Base-by-base conservation (phyloP, 2,888 invertebrate genomes). In the Napeogenes sylphis region DNA sequence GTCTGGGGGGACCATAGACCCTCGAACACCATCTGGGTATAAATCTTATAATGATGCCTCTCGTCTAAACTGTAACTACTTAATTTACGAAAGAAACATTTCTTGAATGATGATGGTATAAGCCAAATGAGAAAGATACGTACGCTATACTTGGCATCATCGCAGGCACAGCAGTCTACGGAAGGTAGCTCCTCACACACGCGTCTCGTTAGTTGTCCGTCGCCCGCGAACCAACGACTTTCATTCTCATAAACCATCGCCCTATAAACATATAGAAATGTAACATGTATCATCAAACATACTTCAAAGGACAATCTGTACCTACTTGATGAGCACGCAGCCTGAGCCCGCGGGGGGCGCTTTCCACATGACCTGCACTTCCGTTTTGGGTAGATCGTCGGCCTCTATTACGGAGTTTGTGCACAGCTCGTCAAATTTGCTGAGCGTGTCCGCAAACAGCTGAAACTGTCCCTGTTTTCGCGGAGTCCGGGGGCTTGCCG, bases 1-100 rank as follows among this genome's bases (percentile, higher is more conserved):
- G 98, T 98, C 77, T 95, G 94, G 71, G 96, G 93, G 0, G 98
- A 98, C 99, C 99, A 99, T 61, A 98, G 92, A 0, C 99, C 99
- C 85, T 98, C 95, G 80, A 96, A 99, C 82, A 92, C 93, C 81
- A 95, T 87, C 95, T 95, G 64, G 12, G 30, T 0, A 30, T 3
- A 30, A 21, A 30, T 30, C 10, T 4, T 8, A 8, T 30, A 30
- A 30, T 51, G 6, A 51, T 30, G 30, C 2, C 8, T 30, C 4
- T 51, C 3, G 30, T 47, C 21, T 30, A 8, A 30, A 2, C 30
- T 12, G 0, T 51, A 30, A 30, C 6, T 2, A 10, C 6, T 2
- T 42, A 42, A 42, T 42, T 0, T 0, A 42, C 12, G 10, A 42
- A 10, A 42, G 2, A 21, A 21, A 21, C 1, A 21, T 21, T 21